Evolutionary conservation across 2,797 vertebrate species (phyloP).

Genomic region (Buceros bicornis): DNA sequence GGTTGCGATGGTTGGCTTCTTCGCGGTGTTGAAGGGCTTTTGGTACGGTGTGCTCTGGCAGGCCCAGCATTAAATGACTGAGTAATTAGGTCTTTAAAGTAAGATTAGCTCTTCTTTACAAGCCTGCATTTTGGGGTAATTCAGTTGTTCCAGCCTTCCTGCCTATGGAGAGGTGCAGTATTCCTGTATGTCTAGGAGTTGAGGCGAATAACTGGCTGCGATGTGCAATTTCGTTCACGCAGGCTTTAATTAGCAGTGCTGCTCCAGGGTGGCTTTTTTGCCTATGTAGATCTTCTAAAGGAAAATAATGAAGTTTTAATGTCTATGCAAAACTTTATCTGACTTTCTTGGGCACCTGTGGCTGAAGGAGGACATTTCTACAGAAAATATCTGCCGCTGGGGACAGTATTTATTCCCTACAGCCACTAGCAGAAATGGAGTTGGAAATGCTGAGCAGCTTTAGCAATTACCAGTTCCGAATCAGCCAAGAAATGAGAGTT

Average conservation of each 20-base stretch:
- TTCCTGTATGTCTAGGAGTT: neutral
- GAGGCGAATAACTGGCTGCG: neutral
- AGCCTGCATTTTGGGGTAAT: neutral
- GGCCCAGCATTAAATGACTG: neutral
- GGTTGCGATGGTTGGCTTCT: rapidly evolving
- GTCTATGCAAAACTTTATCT: neutral
- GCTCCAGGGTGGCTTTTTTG: neutral
- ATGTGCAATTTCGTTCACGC: neutral
- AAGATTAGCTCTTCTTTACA: neutral
- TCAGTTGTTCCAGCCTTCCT: neutral
- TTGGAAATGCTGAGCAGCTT: neutral
- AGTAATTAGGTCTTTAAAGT: neutral
- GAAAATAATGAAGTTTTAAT: neutral
- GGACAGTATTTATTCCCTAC: neutral
- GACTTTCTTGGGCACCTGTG: neutral
- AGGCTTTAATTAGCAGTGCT: neutral
- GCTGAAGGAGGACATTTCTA: neutral
- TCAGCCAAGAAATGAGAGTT: neutral
- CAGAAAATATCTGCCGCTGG: neutral
- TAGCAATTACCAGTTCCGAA: neutral
- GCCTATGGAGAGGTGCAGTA: neutral
- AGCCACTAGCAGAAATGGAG: neutral
- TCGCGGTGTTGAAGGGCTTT: neutral
- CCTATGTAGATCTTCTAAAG: neutral
- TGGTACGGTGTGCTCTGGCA: neutral